phyloP scores from a whole-genome alignment of 2,888 invertebrate genomes.

The Plebejus melissa region DNA sequence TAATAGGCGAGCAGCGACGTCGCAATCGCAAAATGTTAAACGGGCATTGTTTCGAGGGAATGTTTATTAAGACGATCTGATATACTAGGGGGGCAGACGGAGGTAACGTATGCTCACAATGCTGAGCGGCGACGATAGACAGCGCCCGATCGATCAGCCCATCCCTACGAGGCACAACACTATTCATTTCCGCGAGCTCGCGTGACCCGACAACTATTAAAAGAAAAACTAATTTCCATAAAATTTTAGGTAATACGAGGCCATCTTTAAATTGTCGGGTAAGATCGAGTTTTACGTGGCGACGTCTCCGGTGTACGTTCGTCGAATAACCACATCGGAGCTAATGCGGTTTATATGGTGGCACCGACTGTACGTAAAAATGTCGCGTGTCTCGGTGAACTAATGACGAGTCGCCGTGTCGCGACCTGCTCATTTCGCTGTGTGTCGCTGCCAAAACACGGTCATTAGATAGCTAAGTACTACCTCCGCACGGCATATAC shows the following conservation, averaged over 20 bases:
- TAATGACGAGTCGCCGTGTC: slow-evolving; percentile 70
- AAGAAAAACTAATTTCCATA: slow-evolving; percentile 76
- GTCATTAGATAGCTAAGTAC: slow-evolving; percentile 73
- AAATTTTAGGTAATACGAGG: slow-evolving; percentile 56
- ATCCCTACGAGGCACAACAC: slow-evolving; percentile 38
- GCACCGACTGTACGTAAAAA: slow-evolving; percentile 58
- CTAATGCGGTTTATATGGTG: slow-evolving; percentile 17
- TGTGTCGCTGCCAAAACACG: slow-evolving; percentile 63
- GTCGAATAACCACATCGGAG: background rate
- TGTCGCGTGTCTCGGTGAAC: slow-evolving; percentile 73
- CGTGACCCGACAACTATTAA: slow-evolving; percentile 70
- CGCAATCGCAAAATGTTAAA: slow-evolving; percentile 57
- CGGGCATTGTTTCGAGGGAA: slow-evolving; percentile 69
- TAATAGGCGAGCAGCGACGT: slow-evolving; percentile 30
- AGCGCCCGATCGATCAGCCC: slow-evolving; percentile 60
- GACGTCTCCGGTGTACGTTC: slow-evolving; percentile 47
- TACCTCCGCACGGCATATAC: slow-evolving; percentile 65
- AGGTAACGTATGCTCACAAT: slow-evolving; percentile 69
- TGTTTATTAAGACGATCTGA: slow-evolving; percentile 78
- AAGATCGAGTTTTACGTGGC: slow-evolving; percentile 32
- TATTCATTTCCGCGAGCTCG: slow-evolving; percentile 55
- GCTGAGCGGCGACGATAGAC: slow-evolving; percentile 56
- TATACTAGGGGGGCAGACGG: slow-evolving; percentile 63
- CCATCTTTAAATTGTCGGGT: slow-evolving; percentile 62
- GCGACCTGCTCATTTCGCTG: slow-evolving; percentile 69